A percentile compares a stretch with the other conserved stretches of the same genome.
These are phyloP conservation scores for Rhaphigaster nebulosa DNA, from an alignment of 2,888 invertebrate species.

Conservation along the genomic window DNA sequence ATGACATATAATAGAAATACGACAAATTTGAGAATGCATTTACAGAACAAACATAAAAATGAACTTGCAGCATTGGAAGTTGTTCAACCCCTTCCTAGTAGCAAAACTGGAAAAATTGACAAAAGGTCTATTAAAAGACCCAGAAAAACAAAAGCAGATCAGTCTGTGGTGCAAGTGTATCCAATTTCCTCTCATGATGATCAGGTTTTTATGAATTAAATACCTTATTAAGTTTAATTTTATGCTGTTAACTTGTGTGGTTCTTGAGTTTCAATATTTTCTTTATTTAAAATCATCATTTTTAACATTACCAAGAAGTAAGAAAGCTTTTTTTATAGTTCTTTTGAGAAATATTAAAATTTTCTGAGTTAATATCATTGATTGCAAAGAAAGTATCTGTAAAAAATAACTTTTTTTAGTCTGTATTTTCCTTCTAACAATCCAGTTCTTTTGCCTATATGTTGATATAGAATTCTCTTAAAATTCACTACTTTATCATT, in stretches of 20 bases:
- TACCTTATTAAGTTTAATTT: neutral
- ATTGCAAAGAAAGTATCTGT: too few species aligned
- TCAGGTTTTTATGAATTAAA: slow-evolving; percentile 29
- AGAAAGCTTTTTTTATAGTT: neutral
- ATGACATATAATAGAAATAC: slow-evolving; percentile 72
- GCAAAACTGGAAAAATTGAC: slow-evolving; percentile 63
- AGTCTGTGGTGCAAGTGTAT: slow-evolving; percentile 54
- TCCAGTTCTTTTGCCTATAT: too few species aligned
- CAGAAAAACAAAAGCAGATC: slow-evolving; percentile 63
- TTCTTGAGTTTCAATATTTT: neutral
- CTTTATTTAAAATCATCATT: neutral
- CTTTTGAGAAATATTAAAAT: neutral
- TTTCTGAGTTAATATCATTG: neutral
- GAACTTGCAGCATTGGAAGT: slow-evolving; percentile 62
- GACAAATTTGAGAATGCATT: slow-evolving; percentile 71
- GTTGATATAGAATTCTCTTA: too few species aligned
- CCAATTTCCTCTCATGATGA: slow-evolving; percentile 51
- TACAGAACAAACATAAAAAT: slow-evolving; percentile 70
- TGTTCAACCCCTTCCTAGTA: slow-evolving; percentile 63
- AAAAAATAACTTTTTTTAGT: too few species aligned
- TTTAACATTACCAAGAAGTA: neutral
- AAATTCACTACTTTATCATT: too few species aligned
- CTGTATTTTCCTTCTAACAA: too few species aligned
- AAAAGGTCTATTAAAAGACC: slow-evolving; percentile 68
- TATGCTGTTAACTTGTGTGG: neutral